A percentile compares a stretch with the other conserved stretches of the same genome.
Evolutionary conservation across 2,888 invertebrate genomes (phyloP).

Genomic region (Trichacis sp.): DNA sequence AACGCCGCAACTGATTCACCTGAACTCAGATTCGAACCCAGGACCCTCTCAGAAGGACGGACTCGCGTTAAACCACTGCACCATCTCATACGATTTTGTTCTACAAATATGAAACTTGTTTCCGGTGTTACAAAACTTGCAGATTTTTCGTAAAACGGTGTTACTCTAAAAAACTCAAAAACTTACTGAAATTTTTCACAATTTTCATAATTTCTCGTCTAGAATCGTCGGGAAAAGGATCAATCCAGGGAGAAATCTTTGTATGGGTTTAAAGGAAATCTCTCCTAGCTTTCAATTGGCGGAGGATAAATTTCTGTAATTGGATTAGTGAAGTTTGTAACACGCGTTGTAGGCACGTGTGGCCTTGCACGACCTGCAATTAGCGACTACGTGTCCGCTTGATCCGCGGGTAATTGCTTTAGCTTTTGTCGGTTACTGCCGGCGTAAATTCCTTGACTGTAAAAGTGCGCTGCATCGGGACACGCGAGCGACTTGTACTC

Average conservation of each 20-base stretch:
- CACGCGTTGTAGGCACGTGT: slow-evolving; percentile 5
- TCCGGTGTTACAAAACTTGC: no score
- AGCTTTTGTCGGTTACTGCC: slow-evolving; percentile 5
- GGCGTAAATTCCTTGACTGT: slow-evolving; percentile 9
- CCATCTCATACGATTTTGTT: not conserved
- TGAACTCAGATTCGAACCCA: no score
- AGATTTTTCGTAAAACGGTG: no score
- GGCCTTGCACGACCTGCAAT: slow-evolving; percentile 2
- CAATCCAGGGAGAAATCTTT: no score
- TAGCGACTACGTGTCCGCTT: slow-evolving; percentile 7
- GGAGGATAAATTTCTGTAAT: not conserved
- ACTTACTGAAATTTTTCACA: no score
- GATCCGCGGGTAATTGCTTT: slow-evolving; percentile 11
- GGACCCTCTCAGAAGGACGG: no score
- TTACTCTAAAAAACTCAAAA: no score
- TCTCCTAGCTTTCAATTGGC: not conserved
- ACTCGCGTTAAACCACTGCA: no score
- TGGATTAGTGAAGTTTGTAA: slow-evolving; percentile 6
- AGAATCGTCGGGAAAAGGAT: no score
- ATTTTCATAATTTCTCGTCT: no score
- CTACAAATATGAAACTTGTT: no score
- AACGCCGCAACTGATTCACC: no score
- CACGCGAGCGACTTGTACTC: not conserved
- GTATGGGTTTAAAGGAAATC: not conserved
- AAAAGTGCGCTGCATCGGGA: not conserved